Evolutionary conservation across 2,113 vertebrate species (phyloP), one percentile per base, ranked within the genome.

Genomic region (Sphyrna mokarran): DNA sequence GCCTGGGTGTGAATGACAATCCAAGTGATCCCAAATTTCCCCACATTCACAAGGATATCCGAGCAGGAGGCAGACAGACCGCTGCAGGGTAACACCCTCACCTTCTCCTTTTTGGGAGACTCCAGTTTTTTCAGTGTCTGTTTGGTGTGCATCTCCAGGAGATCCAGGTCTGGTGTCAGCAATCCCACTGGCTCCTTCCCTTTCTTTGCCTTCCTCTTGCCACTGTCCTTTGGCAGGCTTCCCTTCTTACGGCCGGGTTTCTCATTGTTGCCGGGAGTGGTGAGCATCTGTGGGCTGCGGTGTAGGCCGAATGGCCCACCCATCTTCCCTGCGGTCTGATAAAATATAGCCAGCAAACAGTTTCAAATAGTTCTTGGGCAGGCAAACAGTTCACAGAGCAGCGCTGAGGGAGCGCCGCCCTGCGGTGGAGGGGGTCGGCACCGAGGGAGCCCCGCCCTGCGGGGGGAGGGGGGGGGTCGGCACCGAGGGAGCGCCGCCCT

Each of bases 261-360:
- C 96, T 96, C 97, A 86, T 97, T 96, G 96, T 98, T 96, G 23
- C 98, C 97, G 0, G 98, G 97, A 96, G 97, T 96, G 16, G 2
- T 68, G 14, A 68, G 66, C 16, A 18, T 18, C 37, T 37, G 37
- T 95, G 97, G 96, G 96, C 97, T 97, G 95, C 97, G 97, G 94
- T 96, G 96, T 95, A 97, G 97, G 76, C 97, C 96, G 96, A 98
- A 98, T 63, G 97, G 98, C 96, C 97, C 97, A 72, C 98, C 98
- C 68, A 97, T 97, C 95, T 98, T 98, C 94, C 98, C 98, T 95
- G 98, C 97, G 96, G 98, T 98, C 97, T 99, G 98, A 96, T 98
- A 98, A 96, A 98, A 98, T 96, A 99, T 98, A 96, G 98, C 98
- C 98, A 98, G 96, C 20, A 91, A 96, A 95, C 8, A 48, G 43